These are phyloP conservation scores for Aphelenchoides avenae DNA, from an alignment of 1,140 invertebrate species.

Conservation along the genomic window DNA sequence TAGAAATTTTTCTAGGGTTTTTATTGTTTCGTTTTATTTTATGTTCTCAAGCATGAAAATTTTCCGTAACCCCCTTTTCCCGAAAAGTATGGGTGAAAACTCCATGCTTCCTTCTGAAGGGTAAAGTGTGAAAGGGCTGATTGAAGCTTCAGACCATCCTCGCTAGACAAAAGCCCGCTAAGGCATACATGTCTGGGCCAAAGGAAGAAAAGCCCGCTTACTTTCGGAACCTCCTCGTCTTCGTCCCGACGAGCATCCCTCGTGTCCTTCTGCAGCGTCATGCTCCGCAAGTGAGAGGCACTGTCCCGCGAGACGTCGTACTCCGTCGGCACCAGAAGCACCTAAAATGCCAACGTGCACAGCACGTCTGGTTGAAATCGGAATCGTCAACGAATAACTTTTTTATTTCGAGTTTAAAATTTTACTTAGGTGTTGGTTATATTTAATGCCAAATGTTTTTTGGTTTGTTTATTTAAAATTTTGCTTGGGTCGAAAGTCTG, in stretches of 20 bases:
- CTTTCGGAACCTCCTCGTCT: not conserved
- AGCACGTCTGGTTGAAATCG: conserved; percentile 1
- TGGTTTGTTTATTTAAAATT: too few relatives aligned
- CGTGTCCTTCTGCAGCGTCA: conserved; percentile 34
- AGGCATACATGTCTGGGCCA: not conserved
- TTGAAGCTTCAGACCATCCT: too few relatives aligned
- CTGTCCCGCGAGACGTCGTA: conserved; percentile 46
- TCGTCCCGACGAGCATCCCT: conserved; percentile 23
- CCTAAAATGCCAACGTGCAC: conserved; percentile 31
- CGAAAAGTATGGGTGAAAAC: not conserved
- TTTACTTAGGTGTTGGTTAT: not conserved
- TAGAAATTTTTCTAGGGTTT: too few relatives aligned
- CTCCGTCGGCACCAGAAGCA: conserved; percentile 51
- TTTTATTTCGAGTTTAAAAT: not conserved
- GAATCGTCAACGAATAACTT: not conserved
- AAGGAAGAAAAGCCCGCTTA: not conserved
- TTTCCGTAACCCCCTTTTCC: too few relatives aligned
- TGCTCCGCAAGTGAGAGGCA: conserved; percentile 28
- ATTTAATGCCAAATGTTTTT: too few relatives aligned
- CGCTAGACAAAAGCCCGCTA: not conserved
- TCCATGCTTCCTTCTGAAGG: not conserved
- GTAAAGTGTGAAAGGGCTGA: conserved; percentile 8
- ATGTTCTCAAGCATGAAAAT: too few relatives aligned
- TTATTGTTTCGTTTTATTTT: too few relatives aligned
- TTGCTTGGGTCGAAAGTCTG: too few relatives aligned